These are phyloP conservation scores for Scaptomyza polygonia DNA, from an alignment of 2,888 invertebrate species.

Conservation along the genomic window DNA sequence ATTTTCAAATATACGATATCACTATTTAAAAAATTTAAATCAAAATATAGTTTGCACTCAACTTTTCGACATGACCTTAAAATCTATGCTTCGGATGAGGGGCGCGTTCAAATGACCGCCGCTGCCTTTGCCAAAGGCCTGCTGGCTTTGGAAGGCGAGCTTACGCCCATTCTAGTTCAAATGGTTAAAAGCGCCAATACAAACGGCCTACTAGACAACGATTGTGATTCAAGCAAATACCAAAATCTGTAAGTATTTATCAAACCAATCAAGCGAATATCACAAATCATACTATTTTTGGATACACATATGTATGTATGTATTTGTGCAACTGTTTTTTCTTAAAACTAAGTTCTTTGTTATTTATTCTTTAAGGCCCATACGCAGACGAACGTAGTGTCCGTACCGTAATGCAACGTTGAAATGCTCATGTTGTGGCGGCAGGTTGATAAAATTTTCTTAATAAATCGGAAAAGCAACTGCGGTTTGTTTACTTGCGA, in stretches of 20 bases:
- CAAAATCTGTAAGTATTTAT: conserved; percentile 92
- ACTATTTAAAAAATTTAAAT: neutral
- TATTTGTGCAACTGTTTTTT: too few species aligned
- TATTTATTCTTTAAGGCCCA: too few species aligned
- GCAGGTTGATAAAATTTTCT: too few species aligned
- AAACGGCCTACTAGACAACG: conserved; percentile 98
- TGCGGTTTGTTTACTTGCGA: too few species aligned
- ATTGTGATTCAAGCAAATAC: conserved; percentile 98
- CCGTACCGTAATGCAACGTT: too few species aligned
- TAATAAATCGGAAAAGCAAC: too few species aligned
- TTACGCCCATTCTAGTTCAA: conserved; percentile 99
- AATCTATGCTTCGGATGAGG: conserved; percentile 99
- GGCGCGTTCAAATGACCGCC: conserved; percentile 99
- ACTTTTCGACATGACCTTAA: conserved; percentile 99
- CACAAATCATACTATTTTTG: too few species aligned
- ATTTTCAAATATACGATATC: rapidly evolving
- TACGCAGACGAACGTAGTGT: too few species aligned
- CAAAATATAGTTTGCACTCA: conserved; percentile 90
- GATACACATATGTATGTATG: too few species aligned
- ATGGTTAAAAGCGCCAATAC: conserved; percentile 99
- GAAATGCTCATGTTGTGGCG: too few species aligned
- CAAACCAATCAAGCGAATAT: too few species aligned
- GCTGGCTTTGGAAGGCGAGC: conserved; percentile 97
- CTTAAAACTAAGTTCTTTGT: too few species aligned
- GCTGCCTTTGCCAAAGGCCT: conserved; percentile 99